A percentile compares a stretch with the other conserved stretches of the same genome.
Evolutionary conservation across 2,113 vertebrate genomes (phyloP).

Genomic region (Gymnobelideus leadbeateri): DNA sequence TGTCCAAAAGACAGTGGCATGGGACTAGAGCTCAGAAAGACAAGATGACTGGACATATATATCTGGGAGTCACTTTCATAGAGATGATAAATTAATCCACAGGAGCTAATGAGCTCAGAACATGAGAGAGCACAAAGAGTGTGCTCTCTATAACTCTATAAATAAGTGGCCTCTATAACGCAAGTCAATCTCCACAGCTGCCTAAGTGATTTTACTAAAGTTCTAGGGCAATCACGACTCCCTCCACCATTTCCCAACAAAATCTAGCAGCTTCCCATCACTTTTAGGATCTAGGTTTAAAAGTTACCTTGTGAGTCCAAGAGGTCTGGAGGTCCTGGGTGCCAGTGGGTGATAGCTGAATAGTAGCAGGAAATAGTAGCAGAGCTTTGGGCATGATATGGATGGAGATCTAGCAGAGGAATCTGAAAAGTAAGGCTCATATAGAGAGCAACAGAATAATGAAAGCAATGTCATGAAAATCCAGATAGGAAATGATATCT

Average conservation of each 20-base stretch:
- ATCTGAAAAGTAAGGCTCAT: not conserved
- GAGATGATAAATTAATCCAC: too few relatives aligned
- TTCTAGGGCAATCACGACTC: not conserved
- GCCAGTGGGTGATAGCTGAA: not conserved
- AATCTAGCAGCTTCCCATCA: not conserved
- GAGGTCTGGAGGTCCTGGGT: not conserved
- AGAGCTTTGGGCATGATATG: not conserved
- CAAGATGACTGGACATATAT: not conserved
- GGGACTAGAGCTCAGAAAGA: not conserved
- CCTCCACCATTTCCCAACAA: too few relatives aligned
- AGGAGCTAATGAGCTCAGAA: not conserved
- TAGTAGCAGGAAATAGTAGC: not conserved
- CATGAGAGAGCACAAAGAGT: too few relatives aligned
- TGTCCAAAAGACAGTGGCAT: not conserved
- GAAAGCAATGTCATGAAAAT: not conserved
- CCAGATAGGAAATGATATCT: too few relatives aligned
- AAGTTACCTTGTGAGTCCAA: not conserved
- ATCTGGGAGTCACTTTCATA: not conserved
- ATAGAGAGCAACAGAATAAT: not conserved
- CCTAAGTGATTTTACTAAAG: not conserved
- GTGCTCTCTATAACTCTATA: too few relatives aligned
- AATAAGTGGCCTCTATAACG: too few relatives aligned
- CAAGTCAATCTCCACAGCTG: not conserved
- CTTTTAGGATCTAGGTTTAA: not conserved
- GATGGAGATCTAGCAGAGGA: not conserved